Evolutionary conservation across 2,888 invertebrate species (phyloP).

Genomic region (Caenorhabditis parvicauda): DNA sequence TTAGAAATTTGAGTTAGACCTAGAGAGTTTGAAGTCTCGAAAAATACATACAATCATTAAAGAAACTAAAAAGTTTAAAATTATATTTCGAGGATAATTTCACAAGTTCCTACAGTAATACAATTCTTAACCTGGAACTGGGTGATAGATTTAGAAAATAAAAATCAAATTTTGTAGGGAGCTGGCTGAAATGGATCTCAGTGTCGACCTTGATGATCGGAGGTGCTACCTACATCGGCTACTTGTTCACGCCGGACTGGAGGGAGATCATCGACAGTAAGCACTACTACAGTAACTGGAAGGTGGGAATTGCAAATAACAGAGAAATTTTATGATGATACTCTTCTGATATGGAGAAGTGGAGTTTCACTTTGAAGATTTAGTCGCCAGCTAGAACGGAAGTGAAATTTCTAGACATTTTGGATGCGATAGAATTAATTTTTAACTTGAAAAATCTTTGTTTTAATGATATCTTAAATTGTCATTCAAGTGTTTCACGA

Average conservation of each 20-base stretch:
- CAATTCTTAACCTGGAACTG: no score
- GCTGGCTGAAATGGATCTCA: constrained; percentile 39
- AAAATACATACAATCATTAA: no score
- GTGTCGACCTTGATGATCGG: constrained; percentile 33
- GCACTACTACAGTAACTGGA: constrained; percentile 60
- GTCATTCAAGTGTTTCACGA: not conserved
- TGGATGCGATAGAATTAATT: not conserved
- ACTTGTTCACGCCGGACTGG: constrained; percentile 51
- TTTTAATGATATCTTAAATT: not conserved
- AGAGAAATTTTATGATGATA: not conserved
- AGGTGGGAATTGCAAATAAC: no score
- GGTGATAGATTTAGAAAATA: no score
- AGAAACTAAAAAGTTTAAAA: no score
- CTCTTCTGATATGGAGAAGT: not conserved
- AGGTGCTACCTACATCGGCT: constrained; percentile 39
- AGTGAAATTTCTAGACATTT: not conserved
- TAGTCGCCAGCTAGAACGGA: not conserved
- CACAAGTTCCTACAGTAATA: no score
- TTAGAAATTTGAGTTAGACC: not conserved
- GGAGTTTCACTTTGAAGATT: not conserved
- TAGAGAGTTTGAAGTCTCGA: no score
- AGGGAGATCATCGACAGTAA: constrained; percentile 48
- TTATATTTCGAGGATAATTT: no score
- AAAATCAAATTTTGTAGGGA: constrained; percentile 43
- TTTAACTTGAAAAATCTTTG: not conserved